A percentile compares a stretch with the other conserved stretches of the same genome.
These are phyloP conservation scores for Meghimatium bilineatum DNA, from an alignment of 2,888 invertebrate species.

Conservation along the genomic window DNA sequence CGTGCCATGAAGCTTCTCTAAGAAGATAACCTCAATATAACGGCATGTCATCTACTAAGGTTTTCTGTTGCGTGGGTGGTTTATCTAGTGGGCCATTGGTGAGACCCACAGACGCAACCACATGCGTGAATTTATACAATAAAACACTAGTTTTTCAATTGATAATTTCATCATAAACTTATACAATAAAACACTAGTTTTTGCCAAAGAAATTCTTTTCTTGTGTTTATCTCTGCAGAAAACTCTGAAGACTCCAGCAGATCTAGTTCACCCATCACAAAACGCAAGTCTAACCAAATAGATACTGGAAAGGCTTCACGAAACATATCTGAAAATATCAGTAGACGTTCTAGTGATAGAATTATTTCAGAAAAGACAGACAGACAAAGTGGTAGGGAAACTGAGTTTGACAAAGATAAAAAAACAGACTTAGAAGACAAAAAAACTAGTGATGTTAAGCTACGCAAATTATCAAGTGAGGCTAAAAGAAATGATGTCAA, in stretches of 20 bases:
- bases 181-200: too few relatives aligned
- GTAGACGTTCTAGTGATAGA: conserved; percentile 29
- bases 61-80: too few relatives aligned
- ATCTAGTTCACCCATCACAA: conserved; percentile 6
- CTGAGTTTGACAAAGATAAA: conserved; percentile 25
- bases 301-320: conserved; percentile 1
- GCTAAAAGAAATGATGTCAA: conserved; percentile 5
- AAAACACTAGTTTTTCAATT: too few relatives aligned
- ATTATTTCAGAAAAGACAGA: conserved; percentile 33
- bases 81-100: too few relatives aligned
- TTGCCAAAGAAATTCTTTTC: background rate
- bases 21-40: too few relatives aligned
- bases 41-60: too few relatives aligned
- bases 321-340: conserved; percentile 3
- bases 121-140: too few relatives aligned
- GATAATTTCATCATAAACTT: too few relatives aligned
- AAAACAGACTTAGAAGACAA: conserved; percentile 6
- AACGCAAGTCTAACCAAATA: background rate
- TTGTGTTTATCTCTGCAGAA: background rate
- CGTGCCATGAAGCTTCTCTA: too few relatives aligned
- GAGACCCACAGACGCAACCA: too few relatives aligned
- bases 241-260: background rate
- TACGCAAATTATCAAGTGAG: conserved; percentile 22
- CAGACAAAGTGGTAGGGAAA: conserved; percentile 30
- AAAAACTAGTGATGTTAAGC: conserved; percentile 8